Evolutionary conservation across 1,140 invertebrate species (phyloP), one percentile per base, ranked within the genome.

Genomic region (Drosophila mayri): DNA sequence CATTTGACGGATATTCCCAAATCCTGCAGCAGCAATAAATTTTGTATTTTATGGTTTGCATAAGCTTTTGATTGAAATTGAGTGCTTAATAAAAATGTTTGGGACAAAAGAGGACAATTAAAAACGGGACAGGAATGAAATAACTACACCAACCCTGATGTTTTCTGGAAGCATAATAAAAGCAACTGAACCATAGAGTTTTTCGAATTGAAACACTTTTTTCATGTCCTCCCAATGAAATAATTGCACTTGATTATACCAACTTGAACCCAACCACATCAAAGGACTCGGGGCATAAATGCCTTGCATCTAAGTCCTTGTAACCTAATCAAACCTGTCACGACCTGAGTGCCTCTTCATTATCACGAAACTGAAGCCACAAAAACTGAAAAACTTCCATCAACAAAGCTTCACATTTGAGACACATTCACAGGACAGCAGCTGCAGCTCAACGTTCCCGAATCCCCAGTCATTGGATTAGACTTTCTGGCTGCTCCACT

Each of bases 381-480:
- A 55, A 55, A 55, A 55, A 55, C 38, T 38, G 35, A n/a, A 11
- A 38, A 55, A 55, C 52, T 25, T 38, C 52, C 52, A 55, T 55
- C 52, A 55, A 25, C 35, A 38, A 35, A 55, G 52, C 52, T 25
- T 38, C 35, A 38, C 35, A 55, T 55, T n/a, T 35, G 38, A 52
- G 37, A 52, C 25, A 30, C 47, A 38, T 14, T 38, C 52, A 32
- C 28, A 50, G 20, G 12, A 22, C n/a, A 20, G 18, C 28, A 30
- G 7, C 61, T 41, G 55, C 38, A 62, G 35, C 66, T 70, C 62
- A 16, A 66, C 22, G 22, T 25, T n/a, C 59, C 30, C 38, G 18
- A 74, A 73, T 82, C 63, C 47, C 62, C 68, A 78, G 73, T 78
- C 68, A 82, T 82, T 71, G 59, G 63, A 57, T 49, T 68, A 50